phyloP scores from a whole-genome alignment of 2,113 vertebrate genomes.

The Redunca redunca region DNA sequence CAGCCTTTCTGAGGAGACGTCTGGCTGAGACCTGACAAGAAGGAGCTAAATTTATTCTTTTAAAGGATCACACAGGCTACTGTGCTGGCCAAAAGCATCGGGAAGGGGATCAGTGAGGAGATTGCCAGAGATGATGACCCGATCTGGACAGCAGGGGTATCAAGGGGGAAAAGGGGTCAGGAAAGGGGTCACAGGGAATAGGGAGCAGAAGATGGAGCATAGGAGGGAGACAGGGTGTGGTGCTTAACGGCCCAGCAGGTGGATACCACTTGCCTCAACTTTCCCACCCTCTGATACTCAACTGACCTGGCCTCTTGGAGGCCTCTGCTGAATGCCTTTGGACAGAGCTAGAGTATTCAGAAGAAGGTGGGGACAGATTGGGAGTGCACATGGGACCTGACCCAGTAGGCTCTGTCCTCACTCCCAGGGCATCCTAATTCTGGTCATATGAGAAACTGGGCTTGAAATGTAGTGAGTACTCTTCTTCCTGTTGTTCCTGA shows the following conservation, averaged over 20 bases:
- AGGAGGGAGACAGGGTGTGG: not conserved
- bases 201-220: not conserved
- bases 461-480: not conserved
- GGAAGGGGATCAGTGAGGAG: not conserved
- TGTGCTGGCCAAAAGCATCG: not conserved
- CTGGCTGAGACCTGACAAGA: not conserved
- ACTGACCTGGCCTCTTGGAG: not conserved
- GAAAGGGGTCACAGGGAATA: not conserved
- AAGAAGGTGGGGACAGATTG: not conserved
- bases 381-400: not conserved
- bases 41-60: not conserved
- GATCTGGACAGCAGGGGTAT: not conserved
- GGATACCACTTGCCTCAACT: not conserved
- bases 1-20: not conserved
- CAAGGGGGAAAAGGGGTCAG: not conserved
- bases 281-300: not conserved
- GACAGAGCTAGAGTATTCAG: not conserved
- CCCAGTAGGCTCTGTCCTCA: not conserved
- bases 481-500: not conserved
- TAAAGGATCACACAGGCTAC: not conserved
- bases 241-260: not conserved
- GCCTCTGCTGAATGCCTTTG: not conserved
- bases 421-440: not conserved
- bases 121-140: not conserved
- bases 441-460: not conserved